Base-by-base conservation (phyloP, 30 jellyfish, hydroid and myxozoan species). In the Aurelia aurita region DNA sequence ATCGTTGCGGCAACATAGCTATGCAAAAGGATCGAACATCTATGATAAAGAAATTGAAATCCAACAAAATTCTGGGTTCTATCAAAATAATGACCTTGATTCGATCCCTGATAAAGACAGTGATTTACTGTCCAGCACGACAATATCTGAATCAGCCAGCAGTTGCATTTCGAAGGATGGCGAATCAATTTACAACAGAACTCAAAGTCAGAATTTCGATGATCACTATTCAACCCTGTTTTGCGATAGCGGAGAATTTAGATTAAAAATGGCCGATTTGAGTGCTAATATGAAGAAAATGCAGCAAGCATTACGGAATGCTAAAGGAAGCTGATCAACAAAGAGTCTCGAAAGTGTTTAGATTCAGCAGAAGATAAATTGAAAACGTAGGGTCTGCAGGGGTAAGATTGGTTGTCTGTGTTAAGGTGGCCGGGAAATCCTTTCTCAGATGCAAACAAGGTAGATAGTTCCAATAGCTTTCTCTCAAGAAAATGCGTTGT, bases 221-320 rank as follows among this genome's bases (percentile, higher is more conserved):
- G 93, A 83, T 45, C 86, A 74, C 27, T 69, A 47, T 58, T 83
- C 93, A 59, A 83, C 76, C 9, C 54, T 83, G 45, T 69, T 86
- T 13, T 83, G 93, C 63, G 93, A 83, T 60, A 83, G 93, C 34
- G 81, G 80, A 20, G 93, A 83, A 23, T 83, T 83, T 44, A 75
- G 77, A 53, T 15, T 75, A 21, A 51, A 83, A 70, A 47, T 83
- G 44, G 93, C 93, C 20, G 69, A 83, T 45, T 60, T 83, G 66
- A 74, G 84, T 55, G 77, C 93, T 23, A 68, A 83, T 54, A 83
- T 83, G 16, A 70, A 66, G 35, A 32, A 46, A 43, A 59, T 83
- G 80, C 93, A 83, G 61, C 62, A 55, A 26, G 72, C 93, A 15
- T 61, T 83, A 55, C 34, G 25, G 47, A 57, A 61, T 29, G 93